Conservation (phyloP, 2,888 invertebrate genomes). For the Agyllia agylla region DNA sequence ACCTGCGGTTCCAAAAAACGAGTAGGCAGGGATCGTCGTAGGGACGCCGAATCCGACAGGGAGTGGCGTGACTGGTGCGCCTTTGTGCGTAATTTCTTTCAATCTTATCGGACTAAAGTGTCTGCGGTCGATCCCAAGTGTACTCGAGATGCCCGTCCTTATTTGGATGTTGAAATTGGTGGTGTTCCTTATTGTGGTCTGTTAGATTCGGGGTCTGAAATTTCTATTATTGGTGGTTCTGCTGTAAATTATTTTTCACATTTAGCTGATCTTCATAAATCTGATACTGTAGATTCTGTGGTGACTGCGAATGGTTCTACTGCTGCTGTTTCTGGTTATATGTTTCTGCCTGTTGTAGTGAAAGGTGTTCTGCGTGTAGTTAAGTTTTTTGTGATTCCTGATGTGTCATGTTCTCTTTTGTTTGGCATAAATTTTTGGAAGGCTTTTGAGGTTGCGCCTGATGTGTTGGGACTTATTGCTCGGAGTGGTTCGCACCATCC, state of each 20-base stretch:
- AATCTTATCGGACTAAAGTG: not conserved
- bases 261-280: not conserved
- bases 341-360: constrained; percentile 29
- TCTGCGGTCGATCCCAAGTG: not conserved
- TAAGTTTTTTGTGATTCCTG: constrained; percentile 23
- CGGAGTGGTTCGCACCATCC: not conserved
- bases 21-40: not conserved
- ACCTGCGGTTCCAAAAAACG: not conserved
- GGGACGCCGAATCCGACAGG: not conserved
- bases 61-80: not conserved
- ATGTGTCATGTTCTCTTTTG: not conserved
- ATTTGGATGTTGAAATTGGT: not conserved
- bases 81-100: not conserved
- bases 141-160: not conserved
- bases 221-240: constrained; percentile 7
- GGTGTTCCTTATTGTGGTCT: not conserved
- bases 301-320: constrained; percentile 13
- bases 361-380: constrained; percentile 4
- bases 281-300: not conserved
- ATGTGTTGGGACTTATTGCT: not conserved
- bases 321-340: constrained; percentile 16
- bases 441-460: constrained; percentile 10
- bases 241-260: not conserved
- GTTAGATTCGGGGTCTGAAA: constrained; percentile 15
- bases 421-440: constrained; percentile 41